These are phyloP conservation scores for Cyrtodaria siliqua DNA, from an alignment of 2,888 invertebrate species.

Conservation along the genomic window DNA sequence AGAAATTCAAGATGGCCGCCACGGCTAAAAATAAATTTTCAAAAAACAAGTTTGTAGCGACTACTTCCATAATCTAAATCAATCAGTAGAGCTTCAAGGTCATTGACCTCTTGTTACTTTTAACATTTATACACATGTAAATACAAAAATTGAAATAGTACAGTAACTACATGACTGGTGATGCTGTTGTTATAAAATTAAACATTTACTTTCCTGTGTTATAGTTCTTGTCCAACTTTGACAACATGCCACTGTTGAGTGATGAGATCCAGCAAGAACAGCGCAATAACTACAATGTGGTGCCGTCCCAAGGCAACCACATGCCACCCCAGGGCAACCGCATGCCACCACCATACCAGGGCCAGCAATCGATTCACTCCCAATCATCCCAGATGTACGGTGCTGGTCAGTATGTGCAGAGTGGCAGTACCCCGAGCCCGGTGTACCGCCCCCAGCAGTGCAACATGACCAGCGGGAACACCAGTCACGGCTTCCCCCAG, in stretches of 20 bases:
- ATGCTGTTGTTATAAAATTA: too few species aligned
- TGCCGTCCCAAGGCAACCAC: slow-evolving; percentile 17
- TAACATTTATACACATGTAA: too few species aligned
- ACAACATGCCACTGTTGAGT: slow-evolving; percentile 35
- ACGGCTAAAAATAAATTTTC: too few species aligned
- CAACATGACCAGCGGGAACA: slow-evolving; percentile 24
- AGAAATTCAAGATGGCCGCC: too few species aligned
- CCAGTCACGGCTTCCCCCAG: slow-evolving; percentile 17
- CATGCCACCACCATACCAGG: slow-evolving; percentile 49
- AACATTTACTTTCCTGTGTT: too few species aligned
- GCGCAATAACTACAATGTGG: slow-evolving; percentile 27
- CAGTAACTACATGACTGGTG: too few species aligned
- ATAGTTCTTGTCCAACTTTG: slow-evolving; percentile 52
- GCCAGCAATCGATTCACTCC: slow-evolving; percentile 35
- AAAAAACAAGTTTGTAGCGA: too few species aligned
- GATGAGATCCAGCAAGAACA: slow-evolving; percentile 34
- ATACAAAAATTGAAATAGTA: too few species aligned
- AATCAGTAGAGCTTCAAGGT: too few species aligned
- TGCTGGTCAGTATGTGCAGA: slow-evolving; percentile 40
- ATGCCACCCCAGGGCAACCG: slow-evolving; percentile 18
- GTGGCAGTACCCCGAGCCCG: slow-evolving; percentile 13
- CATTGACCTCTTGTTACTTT: too few species aligned
- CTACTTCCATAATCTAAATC: too few species aligned
- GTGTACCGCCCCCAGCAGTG: slow-evolving; percentile 6
- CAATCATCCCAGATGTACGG: slow-evolving; percentile 52